Base-by-base conservation (phyloP, 1,140 invertebrate genomes). In the Propsilocerus akamusi region DNA sequence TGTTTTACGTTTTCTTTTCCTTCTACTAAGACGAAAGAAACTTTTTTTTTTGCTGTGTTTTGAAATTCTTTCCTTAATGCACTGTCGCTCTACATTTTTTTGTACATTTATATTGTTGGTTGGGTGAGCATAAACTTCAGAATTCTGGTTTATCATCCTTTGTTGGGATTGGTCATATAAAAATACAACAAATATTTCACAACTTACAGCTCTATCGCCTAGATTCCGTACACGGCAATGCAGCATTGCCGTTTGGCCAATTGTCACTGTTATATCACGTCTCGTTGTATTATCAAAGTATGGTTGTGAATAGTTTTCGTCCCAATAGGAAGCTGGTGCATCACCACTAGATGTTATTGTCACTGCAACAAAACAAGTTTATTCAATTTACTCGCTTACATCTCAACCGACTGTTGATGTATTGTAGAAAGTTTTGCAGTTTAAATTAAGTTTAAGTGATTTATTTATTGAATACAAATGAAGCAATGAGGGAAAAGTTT, bases 201-300 rank as follows among this genome's bases (percentile, higher is more conserved):
- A 25, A 77, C 84, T 83, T 72, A 89, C 86, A 62, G 85, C 84
- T 71, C 86, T 73, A 68, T 90, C 86, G 48, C 85, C 86, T 51
- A 89, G 74, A 70, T 89, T 88, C 53, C 84, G 71, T 32, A 88
- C 85, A 58, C 81, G 71, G 67, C 87, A 90, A 65, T 89, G 82
- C 12, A 91, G 72, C 60, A 86, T 80, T 23, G 85, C 85, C 34
- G 83, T 81, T 68, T 89, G 84, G 14, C 86, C 86, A 48, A 89
- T 83, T 41, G 85, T 87, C 46, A 84, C 82, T 50, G 85, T 86
- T 52, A 85, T 78, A 60, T 90, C 86, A 49, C 81, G 73, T 55
- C 76, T 78, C 26, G 86, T 88, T 54, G 81, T 80, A 69, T 89
- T 89, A 70, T 91, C 86, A 66, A 91, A 91, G 69, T 87, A 88